Evolutionary conservation across 35 echinoderm and acorn worm species (phyloP).

Genomic region (Anneissia japonica): DNA sequence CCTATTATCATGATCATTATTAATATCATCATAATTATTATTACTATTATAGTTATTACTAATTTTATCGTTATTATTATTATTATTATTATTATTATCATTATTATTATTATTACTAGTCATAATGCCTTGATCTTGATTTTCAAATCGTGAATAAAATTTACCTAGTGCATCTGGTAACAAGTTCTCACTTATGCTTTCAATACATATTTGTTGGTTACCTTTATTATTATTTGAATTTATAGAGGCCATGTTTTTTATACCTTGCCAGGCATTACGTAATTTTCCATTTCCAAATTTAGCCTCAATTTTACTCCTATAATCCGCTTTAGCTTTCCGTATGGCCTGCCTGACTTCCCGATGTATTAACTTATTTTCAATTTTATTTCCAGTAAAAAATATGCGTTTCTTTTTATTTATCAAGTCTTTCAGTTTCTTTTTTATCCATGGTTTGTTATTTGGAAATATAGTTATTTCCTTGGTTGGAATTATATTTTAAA

Average conservation of each 20-base stretch:
- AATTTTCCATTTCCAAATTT: not conserved
- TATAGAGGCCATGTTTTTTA: not conserved
- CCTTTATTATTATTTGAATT: not conserved
- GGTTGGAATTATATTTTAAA: not conserved
- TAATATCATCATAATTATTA: too few relatives aligned
- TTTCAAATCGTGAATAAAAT: too few relatives aligned
- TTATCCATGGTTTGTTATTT: conserved; percentile 22
- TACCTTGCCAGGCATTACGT: conserved; percentile 13
- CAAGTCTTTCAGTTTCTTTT: not conserved
- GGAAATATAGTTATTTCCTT: not conserved
- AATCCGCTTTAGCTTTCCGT: not conserved
- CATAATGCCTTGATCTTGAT: too few relatives aligned
- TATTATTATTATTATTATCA: too few relatives aligned
- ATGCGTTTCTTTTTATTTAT: conserved; percentile 9
- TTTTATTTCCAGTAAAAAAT: conserved; percentile 2
- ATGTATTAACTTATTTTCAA: not conserved
- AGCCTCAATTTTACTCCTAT: conserved; percentile 1
- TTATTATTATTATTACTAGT: too few relatives aligned
- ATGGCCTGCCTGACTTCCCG: not conserved
- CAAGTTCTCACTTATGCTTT: too few relatives aligned
- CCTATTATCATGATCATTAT: too few relatives aligned
- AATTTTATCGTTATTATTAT: too few relatives aligned
- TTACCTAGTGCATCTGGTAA: too few relatives aligned
- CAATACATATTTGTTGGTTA: too few relatives aligned
- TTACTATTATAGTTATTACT: too few relatives aligned